Evolutionary conservation across 2,797 vertebrate species (phyloP), one percentile per base, ranked within the genome.

Genomic region (Pseudochromis fuscus): DNA sequence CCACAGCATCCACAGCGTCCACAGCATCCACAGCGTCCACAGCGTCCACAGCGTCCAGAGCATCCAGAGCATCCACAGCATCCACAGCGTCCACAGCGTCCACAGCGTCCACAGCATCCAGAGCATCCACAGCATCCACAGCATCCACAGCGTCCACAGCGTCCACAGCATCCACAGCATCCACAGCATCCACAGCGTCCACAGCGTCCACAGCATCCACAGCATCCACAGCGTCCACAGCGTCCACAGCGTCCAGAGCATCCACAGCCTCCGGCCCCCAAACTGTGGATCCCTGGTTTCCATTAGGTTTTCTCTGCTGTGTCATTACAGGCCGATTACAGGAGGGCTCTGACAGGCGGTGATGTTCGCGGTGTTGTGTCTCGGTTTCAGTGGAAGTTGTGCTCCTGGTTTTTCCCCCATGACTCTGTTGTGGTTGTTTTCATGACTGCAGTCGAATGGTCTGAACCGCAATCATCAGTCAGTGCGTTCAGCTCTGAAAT

Each of bases 361-460:
- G 23, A 19, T 10, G 37, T 42, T 38, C 21, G 63, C 13, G 23
- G 23, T 10, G 37, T 42, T 38, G 24, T 23, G 63, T 67, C 44
- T 59, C 3, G 37, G 24, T 58, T 48, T 67, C 18, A 15, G 51
- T 23, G 55, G 45, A 64, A 33, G 24, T 40, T n/a, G n/a, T n/a
- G n/a, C n/a, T 18, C 16, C 70, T 49, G 59, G 51, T 44, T 50
- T 31, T 42, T 13, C 48, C 44, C 49, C 64, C n/a, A n/a, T n/a
- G n/a, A n/a, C 53, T 18, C 60, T 16, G 4, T 42, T 48, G 71
- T 48, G 77, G 64, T 48, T 58, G 28, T 27, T 21, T 35, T 35
- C 38, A 11, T 23, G 52, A 52, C 16, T 28, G 2, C 40, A 51
- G 58, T 3, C 5, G 38, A 11, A 45, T 1, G 13, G 23, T 15